Base-by-base conservation (phyloP, 1,140 invertebrate species). In the Hydropsyche tenuis region DNA sequence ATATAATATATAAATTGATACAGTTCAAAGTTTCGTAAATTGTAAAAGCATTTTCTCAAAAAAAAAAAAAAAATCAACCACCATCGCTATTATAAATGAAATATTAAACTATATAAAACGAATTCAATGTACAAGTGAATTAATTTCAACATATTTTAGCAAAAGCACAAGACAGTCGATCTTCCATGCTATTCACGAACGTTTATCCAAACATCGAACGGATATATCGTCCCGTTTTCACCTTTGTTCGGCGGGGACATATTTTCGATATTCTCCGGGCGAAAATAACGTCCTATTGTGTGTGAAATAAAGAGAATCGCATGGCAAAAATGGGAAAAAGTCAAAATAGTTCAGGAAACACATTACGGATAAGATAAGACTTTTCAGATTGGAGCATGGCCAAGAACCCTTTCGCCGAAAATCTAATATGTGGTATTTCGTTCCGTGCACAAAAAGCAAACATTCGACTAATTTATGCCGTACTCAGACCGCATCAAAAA, bases 381-480 rank as follows among this genome's bases (percentile, higher is more conserved):
- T 60, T 60, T 60, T 60, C 1, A 60, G 1, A 60, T 60, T 60
- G 56, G 56, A 60, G 25, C 25, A 60, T 22, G n/a, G 56, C 56
- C 56, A 60, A 60, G 22, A 60, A 27, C n/a, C 56, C 56, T 60
- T 60, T 60, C 23, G 22, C n/a, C 20, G 51, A 60, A 60, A 60
- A 60, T 60, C 56, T 60, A 60, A 60, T 60, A 60, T 60, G 56
- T 14, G 56, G 56, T 60, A 23, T 60, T 60, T 60, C 56, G 56
- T 60, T 60, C 23, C 23, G 22, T 25, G 23, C 11, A 37, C 45
- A 60, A 20, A 12, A 60, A 20, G 56, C 20, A 60, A 60, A 60
- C 56, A 60, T 60, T 60, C 56, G 1, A 60, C 56, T 60, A 60
- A 60, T 60, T 60, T 60, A 60, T 60, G 56, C 23, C n/a, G 16